Base-by-base conservation (phyloP, 2,797 vertebrate species). In the Emys orbicularis region DNA sequence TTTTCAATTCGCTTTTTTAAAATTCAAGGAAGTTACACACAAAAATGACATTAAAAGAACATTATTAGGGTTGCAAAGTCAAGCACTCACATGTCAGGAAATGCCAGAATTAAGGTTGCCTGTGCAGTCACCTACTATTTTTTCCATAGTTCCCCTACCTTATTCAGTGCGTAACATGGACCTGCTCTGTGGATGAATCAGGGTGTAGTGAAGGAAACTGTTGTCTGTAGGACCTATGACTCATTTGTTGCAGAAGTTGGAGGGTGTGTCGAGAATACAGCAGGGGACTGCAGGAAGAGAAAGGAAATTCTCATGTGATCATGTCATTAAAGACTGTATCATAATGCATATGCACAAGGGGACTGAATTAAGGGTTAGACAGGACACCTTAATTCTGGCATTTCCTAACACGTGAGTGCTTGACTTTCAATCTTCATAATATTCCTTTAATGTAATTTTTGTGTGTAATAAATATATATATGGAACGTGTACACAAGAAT, bases 271-370 rank as follows among this genome's bases (percentile, higher is more conserved):
- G 41, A 44, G 44, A 76, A 18, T 76, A 16, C 25, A 27, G 41
- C 12, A 44, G 37, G 41, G 25, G 27, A 47, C 15, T 47, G 74
- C 41, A 47, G 41, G 44, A 76, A 29, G 44, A 47, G 25, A 76
- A 47, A 76, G 44, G 44, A 76, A 41, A 27, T 47, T 47, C 13
- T 29, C 74, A 27, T 37, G 92, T 88, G 92, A 89, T 95, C 86
- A 83, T 82, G 82, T 90, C 89, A 94, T 96, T 94, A 94, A 61
- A 86, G 89, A 83, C 86, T 87, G 83, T 96, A 76, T 81, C 77
- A 21, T 50, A 1, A 3, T n/a, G 54, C 50, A 8, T 16, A 1
- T 88, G 61, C 79, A 52, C 56, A 56, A 5, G 72, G 59, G 87
- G 53, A 44, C 76, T 0, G 3, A 90, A 86, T 88, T 83, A 88